These are phyloP conservation scores for Eurystomus glaucurus DNA, from an alignment of 2,797 vertebrate genomes.

Conservation along the genomic window DNA sequence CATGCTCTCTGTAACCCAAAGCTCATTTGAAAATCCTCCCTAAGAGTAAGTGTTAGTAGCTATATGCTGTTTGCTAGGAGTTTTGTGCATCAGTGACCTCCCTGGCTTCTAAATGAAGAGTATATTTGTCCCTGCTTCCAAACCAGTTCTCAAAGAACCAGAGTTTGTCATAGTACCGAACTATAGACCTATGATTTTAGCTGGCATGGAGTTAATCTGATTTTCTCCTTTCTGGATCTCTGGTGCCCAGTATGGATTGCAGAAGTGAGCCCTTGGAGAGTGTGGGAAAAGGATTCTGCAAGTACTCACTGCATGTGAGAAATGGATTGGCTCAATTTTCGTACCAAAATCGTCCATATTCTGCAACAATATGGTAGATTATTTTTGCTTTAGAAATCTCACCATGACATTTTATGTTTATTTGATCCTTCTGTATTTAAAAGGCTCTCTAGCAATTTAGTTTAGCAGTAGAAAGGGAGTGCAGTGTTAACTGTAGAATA, in stretches of 20 bases:
- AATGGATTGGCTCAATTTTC: conserved; percentile 6
- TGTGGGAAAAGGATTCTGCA: not conserved
- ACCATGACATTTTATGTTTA: conserved; percentile 31
- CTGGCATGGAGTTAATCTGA: not conserved
- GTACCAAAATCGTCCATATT: not conserved
- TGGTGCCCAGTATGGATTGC: not conserved
- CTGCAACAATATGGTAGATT: conserved; percentile 12
- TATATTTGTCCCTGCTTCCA: not conserved
- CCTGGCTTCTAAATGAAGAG: not conserved
- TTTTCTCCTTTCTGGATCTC: not conserved
- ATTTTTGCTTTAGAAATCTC: conserved; percentile 49
- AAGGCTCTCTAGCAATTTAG: not conserved
- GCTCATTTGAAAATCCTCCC: not conserved
- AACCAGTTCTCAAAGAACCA: not conserved
- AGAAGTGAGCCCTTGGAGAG: not conserved
- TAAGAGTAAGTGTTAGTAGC: not conserved
- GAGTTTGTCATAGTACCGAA: not conserved
- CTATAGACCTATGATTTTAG: not conserved
- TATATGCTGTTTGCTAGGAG: not conserved
- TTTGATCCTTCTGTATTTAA: conserved; percentile 55
- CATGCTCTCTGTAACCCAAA: not conserved
- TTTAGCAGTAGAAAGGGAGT: not conserved
- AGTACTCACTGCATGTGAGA: not conserved
- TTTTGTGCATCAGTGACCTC: not conserved
- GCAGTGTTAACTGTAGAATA: not conserved